Percentiles rank a stretch among this genome's conserved stretches.
Evolutionary conservation across 2,888 invertebrate species (phyloP).

Genomic region (Shargacucullia verbasci): DNA sequence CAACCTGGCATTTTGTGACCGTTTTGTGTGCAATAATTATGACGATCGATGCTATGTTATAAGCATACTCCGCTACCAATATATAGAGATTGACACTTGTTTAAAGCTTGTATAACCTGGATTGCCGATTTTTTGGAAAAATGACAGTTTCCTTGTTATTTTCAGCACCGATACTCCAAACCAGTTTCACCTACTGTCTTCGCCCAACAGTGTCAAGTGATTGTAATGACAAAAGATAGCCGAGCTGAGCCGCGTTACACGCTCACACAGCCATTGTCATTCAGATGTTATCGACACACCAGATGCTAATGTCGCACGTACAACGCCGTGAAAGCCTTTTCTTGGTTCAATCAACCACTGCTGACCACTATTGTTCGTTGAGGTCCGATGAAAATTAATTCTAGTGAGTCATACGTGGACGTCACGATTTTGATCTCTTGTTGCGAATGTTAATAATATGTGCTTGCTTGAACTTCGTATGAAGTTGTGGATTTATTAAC

Average conservation of each 20-base stretch:
- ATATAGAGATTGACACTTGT: no score
- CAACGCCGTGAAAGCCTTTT: slow-evolving; percentile 72
- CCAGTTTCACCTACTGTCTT: slow-evolving; percentile 49
- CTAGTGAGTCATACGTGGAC: slow-evolving; percentile 35
- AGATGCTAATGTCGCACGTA: slow-evolving; percentile 67
- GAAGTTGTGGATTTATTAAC: no score
- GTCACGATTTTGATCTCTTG: slow-evolving; percentile 2
- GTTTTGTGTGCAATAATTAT: no score
- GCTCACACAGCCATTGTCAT: slow-evolving; percentile 74
- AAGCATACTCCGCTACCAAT: no score
- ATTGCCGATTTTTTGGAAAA: no score
- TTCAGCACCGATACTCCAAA: neutral
- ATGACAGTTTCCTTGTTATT: no score
- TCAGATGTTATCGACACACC: slow-evolving; percentile 72
- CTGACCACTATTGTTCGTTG: slow-evolving; percentile 54
- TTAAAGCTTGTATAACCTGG: no score
- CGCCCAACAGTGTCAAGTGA: slow-evolving; percentile 52
- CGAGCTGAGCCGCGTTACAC: slow-evolving; percentile 77
- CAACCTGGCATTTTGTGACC: no score
- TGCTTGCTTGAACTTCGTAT: no score
- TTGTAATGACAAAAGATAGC: slow-evolving; percentile 70
- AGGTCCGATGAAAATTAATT: slow-evolving; percentile 48
- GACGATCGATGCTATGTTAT: no score
- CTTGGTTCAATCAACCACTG: slow-evolving; percentile 63
- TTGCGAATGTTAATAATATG: neutral